A percentile compares a stretch with the other conserved stretches of the same genome.
Conservation (phyloP, 2,888 invertebrate genomes). For the Drosophila trichaetosa region DNA sequence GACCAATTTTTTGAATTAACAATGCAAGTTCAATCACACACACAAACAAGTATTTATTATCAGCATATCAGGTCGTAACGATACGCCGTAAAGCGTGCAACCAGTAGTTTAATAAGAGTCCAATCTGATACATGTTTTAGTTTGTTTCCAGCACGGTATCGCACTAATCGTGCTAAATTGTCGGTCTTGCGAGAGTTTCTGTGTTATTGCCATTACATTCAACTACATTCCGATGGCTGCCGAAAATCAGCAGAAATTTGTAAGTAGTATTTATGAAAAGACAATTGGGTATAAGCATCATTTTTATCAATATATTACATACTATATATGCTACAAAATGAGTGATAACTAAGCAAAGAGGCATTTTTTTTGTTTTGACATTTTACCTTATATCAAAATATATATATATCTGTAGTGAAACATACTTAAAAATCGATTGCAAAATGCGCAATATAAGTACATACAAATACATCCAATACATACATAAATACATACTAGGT, state of each 20-base stretch:
- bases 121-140: slow-evolving; percentile 30
- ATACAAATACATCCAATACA: slow-evolving; percentile 37
- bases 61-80: slow-evolving; percentile 51
- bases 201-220: background rate
- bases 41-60: slow-evolving; percentile 44
- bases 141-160: slow-evolving; percentile 28
- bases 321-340: slow-evolving; percentile 45
- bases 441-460: slow-evolving; percentile 61
- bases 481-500: background rate
- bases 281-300: slow-evolving; percentile 6
- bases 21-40: slow-evolving; percentile 40
- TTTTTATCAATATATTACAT: slow-evolving; percentile 38
- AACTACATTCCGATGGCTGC: slow-evolving; percentile 43
- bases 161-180: slow-evolving; percentile 21
- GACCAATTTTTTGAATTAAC: slow-evolving; percentile 25
- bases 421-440: slow-evolving; percentile 48
- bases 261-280: slow-evolving; percentile 47
- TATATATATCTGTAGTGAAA: slow-evolving; percentile 58
- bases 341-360: slow-evolving; percentile 64
- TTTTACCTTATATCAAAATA: slow-evolving; percentile 61
- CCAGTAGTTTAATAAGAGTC: background rate
- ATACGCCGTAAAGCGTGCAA: slow-evolving; percentile 25
- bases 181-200: slow-evolving; percentile 3
- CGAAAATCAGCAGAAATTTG: slow-evolving; percentile 24
- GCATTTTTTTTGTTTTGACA: slow-evolving; percentile 20